A percentile compares a stretch with the other conserved stretches of the same genome.
These are phyloP conservation scores for Eristalinus aeneus DNA, from an alignment of 2,888 invertebrate species.

Conservation along the genomic window DNA sequence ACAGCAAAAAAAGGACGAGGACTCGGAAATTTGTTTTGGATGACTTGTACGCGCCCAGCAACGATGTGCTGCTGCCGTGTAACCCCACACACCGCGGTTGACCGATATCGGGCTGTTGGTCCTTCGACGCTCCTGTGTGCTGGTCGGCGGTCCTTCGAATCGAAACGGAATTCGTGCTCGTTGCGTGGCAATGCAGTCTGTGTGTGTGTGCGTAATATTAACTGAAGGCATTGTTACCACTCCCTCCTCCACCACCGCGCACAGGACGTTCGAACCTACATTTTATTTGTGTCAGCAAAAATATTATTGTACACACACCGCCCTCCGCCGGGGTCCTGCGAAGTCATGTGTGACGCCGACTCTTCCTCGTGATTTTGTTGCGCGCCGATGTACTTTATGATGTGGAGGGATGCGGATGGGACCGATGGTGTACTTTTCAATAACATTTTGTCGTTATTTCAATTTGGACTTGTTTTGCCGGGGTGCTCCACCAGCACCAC, in stretches of 20 bases:
- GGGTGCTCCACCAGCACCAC: neutral
- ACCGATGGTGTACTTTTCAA: conserved; percentile 11
- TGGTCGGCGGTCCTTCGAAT: neutral
- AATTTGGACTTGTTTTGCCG: conserved; percentile 18
- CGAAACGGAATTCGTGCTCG: conserved; percentile 32
- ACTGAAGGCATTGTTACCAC: conserved; percentile 10
- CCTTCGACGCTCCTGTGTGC: neutral
- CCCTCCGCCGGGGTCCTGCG: neutral
- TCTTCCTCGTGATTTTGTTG: neutral
- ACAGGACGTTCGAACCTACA: conserved; percentile 44
- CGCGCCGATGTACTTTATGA: neutral
- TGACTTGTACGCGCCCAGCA: conserved; percentile 22
- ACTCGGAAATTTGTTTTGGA: conserved; percentile 65
- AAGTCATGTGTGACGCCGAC: neutral
- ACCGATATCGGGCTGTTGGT: conserved; percentile 22
- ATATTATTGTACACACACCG: conserved; percentile 36
- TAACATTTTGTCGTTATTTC: conserved; percentile 40
- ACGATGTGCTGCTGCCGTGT: neutral
- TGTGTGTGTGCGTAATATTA: conserved; percentile 25
- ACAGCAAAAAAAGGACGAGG: neutral
- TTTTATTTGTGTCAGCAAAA: conserved; percentile 61
- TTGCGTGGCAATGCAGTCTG: too few relatives aligned
- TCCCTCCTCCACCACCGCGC: conserved; percentile 12
- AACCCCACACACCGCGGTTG: conserved; percentile 31
- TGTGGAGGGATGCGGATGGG: neutral